phyloP scores from a whole-genome alignment of 2,113 vertebrate genomes.

The Erythrocercus mccallii region DNA sequence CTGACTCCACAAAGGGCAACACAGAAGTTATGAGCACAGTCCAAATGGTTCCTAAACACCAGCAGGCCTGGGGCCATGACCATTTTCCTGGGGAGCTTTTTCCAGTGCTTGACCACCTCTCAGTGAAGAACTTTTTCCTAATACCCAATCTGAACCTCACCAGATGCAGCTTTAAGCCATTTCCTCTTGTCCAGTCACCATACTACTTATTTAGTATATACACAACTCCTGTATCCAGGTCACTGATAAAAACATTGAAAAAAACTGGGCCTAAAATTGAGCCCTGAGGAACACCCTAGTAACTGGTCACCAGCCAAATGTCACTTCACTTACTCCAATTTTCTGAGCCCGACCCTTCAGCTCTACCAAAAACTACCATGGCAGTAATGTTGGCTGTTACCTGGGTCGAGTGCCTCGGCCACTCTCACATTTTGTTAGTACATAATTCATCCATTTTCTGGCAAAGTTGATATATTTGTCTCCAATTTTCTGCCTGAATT shows the following conservation, averaged over 20 bases:
- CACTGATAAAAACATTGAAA: neutral
- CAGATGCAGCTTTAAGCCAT: neutral
- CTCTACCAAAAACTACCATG: neutral
- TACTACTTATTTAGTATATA: neutral
- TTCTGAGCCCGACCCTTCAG: neutral
- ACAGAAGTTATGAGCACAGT: neutral
- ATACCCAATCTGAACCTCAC: neutral
- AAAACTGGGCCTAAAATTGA: neutral
- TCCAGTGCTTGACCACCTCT: neutral
- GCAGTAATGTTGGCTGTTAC: constrained; percentile 63
- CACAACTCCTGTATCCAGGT: neutral
- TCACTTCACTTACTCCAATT: neutral
- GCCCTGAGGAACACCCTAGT: neutral
- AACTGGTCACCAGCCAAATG: neutral
- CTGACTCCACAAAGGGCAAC: neutral
- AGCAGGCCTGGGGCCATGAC: neutral
- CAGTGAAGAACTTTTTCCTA: neutral
- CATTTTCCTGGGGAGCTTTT: neutral
- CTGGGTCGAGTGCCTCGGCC: constrained; percentile 95
- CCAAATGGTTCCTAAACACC: neutral
- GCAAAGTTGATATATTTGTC: constrained; percentile 96
- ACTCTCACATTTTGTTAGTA: constrained; percentile 97
- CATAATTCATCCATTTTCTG: constrained; percentile 98
- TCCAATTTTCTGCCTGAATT: constrained; percentile 94
- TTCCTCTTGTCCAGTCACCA: neutral